Percentiles rank a stretch among this genome's conserved stretches.
These are phyloP conservation scores for Manis crassicaudata DNA, from an alignment of 2,797 vertebrate species.

Conservation along the genomic window DNA sequence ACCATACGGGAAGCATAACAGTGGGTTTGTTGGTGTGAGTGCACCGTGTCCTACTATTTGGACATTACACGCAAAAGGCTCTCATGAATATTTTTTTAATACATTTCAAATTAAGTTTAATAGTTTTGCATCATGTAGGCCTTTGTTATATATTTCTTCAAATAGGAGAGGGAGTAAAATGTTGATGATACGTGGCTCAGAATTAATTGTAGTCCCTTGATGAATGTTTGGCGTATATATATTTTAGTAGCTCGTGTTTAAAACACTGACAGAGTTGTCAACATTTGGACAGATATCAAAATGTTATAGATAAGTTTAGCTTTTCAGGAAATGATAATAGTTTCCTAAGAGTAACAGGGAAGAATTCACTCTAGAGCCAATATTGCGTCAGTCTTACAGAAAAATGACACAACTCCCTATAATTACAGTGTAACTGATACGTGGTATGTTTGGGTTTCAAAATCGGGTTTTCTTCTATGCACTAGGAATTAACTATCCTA, in stretches of 20 bases:
- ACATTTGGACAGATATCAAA: constrained; percentile 52
- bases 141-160: constrained; percentile 25
- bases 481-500: constrained; percentile 23
- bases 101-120: constrained; percentile 35
- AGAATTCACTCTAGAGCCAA: constrained; percentile 62
- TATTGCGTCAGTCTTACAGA: constrained; percentile 35
- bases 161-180: background rate
- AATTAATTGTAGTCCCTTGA: constrained; percentile 32
- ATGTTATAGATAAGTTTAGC: constrained; percentile 26
- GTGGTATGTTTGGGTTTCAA: constrained; percentile 38
- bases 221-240: background rate
- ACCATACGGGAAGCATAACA: background rate
- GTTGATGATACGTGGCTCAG: constrained; percentile 17
- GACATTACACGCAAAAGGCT: background rate
- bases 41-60: background rate
- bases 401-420: constrained; percentile 1
- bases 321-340: constrained; percentile 62
- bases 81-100: constrained; percentile 10
- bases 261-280: constrained; percentile 39
- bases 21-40: background rate
- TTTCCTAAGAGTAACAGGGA: constrained; percentile 45
- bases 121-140: background rate
- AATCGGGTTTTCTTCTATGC: constrained; percentile 31
- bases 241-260: constrained; percentile 44
- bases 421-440: constrained; percentile 59